Evolutionary conservation across 2,113 vertebrate species (phyloP).

Genomic region (Perca fluviatilis): DNA sequence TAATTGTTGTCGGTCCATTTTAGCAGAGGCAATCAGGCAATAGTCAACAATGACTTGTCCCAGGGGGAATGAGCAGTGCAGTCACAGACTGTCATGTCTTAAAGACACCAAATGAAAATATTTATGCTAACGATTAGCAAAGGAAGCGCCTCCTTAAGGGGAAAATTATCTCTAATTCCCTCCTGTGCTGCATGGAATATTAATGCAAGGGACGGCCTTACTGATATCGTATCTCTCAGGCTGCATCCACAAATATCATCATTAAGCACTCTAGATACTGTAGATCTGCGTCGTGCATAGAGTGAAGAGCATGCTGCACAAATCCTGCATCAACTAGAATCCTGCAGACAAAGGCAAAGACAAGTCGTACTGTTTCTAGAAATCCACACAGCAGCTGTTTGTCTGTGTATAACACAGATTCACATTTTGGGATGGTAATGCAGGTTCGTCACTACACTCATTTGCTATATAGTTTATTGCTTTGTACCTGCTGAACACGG

Average conservation of each 20-base stretch:
- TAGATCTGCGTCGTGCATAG: slow-evolving; percentile 30
- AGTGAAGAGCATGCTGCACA: slow-evolving; percentile 5
- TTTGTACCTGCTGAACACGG: not conserved
- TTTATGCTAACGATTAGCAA: slow-evolving; percentile 71
- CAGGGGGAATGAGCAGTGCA: slow-evolving; percentile 10
- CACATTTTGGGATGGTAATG: slow-evolving; percentile 8
- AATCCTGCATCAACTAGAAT: slow-evolving; percentile 24
- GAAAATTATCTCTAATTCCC: slow-evolving; percentile 55
- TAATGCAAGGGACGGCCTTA: slow-evolving; percentile 73
- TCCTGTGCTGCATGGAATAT: slow-evolving; percentile 68
- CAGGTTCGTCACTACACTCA: not conserved
- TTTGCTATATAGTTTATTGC: slow-evolving; percentile 11
- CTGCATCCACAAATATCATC: slow-evolving; percentile 59
- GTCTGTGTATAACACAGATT: not conserved
- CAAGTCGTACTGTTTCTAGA: not conserved
- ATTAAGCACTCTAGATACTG: slow-evolving; percentile 44
- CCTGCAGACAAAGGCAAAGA: slow-evolving; percentile 25
- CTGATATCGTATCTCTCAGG: slow-evolving; percentile 48
- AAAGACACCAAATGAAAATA: slow-evolving; percentile 68
- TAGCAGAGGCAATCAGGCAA: slow-evolving; percentile 19
- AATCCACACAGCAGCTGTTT: slow-evolving; percentile 13
- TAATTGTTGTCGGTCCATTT: slow-evolving; percentile 28
- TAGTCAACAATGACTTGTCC: slow-evolving; percentile 41
- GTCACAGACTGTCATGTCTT: slow-evolving; percentile 45
- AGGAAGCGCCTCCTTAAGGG: slow-evolving; percentile 59